Evolutionary conservation across 2,113 vertebrate genomes (phyloP).

Genomic region (Cygnus buccinator): DNA sequence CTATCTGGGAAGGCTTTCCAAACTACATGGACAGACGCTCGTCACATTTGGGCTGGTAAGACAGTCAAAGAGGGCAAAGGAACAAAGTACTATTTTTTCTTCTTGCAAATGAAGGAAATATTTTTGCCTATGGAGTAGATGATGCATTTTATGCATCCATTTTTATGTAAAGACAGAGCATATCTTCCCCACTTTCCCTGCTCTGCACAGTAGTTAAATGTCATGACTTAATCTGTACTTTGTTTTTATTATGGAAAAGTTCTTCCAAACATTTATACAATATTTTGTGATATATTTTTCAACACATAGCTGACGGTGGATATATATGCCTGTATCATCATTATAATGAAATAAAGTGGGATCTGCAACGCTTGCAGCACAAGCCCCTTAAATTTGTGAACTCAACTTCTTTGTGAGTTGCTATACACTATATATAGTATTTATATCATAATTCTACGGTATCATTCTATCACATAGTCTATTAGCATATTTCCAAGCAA

Average conservation of each 20-base stretch:
- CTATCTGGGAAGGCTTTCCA: not conserved
- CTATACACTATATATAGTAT: not conserved
- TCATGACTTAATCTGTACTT: not conserved
- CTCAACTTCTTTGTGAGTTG: not conserved
- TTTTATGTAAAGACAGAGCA: not conserved
- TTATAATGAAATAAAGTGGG: not conserved
- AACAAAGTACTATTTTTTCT: not conserved
- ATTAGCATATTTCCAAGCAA: not conserved
- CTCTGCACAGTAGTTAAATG: not conserved
- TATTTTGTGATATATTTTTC: not conserved
- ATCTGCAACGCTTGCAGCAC: not conserved
- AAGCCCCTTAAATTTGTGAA: not conserved
- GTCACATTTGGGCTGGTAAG: not conserved
- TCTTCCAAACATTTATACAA: not conserved
- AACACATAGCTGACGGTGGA: not conserved
- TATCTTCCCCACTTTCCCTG: not conserved
- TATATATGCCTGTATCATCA: not conserved
- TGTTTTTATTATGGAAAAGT: not conserved
- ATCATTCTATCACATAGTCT: not conserved
- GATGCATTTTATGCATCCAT: not conserved
- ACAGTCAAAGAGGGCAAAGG: not conserved
- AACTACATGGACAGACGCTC: not conserved
- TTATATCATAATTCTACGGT: not conserved
- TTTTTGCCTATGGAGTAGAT: not conserved
- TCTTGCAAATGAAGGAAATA: not conserved